Evolutionary conservation across 2,888 invertebrate genomes (phyloP).

Genomic region (Rhorus exstirpatorius): DNA sequence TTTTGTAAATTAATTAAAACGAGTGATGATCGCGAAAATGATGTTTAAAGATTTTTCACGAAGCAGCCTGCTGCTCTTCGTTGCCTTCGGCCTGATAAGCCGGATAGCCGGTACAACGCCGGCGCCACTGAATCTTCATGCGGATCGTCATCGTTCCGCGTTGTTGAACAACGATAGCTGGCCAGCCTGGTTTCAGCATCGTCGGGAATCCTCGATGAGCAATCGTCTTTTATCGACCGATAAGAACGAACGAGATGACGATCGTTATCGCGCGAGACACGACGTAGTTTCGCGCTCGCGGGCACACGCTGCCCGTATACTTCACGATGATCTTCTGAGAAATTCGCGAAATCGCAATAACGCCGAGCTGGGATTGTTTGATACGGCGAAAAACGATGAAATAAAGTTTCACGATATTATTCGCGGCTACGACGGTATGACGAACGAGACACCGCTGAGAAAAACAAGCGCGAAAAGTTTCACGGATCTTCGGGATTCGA

Average conservation of each 20-base stretch:
- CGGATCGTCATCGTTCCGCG: constrained; percentile 22
- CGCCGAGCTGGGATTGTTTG: neutral
- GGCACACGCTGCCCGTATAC: constrained; percentile 10
- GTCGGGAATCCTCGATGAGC: constrained; percentile 37
- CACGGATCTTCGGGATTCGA: constrained; percentile 4
- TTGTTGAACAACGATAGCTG: constrained; percentile 39
- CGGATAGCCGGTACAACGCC: constrained; percentile 15
- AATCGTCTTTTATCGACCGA: constrained; percentile 27
- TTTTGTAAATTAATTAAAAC: neutral
- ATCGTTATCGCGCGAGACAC: constrained; percentile 37
- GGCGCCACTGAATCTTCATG: constrained; percentile 11
- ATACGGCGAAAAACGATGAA: neutral
- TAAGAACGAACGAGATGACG: constrained; percentile 32
- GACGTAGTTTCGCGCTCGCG: constrained; percentile 25
- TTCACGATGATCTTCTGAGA: constrained; percentile 39
- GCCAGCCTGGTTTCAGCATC: constrained; percentile 59
- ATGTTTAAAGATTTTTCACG: constrained; percentile 25
- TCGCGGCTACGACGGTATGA: neutral
- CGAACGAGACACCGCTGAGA: constrained; percentile 17
- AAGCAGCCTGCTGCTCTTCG: constrained; percentile 9
- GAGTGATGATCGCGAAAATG: constrained; percentile 40
- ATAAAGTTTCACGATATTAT: constrained; percentile 43
- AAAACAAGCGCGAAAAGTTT: constrained; percentile 36
- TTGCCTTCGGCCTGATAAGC: neutral
- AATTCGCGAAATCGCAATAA: constrained; percentile 49